Conservation (phyloP, 2,797 vertebrate genomes). For the Saxicola maurus region DNA sequence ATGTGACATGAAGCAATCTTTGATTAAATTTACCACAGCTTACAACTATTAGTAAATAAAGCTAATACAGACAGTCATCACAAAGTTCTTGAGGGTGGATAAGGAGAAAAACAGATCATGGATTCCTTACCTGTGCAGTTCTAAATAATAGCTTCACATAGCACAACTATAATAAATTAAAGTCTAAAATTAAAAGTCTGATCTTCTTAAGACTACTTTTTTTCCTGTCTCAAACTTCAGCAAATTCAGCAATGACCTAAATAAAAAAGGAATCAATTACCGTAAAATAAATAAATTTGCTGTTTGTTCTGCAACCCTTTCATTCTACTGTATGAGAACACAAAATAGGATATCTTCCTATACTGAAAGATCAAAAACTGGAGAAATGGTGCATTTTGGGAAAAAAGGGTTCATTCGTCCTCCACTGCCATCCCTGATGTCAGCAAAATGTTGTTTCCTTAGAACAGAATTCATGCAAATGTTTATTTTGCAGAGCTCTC, state of each 20-base stretch:
- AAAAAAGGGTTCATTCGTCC: neutral
- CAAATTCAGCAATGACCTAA: constrained; percentile 14
- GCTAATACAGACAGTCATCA: neutral
- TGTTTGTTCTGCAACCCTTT: constrained; percentile 19
- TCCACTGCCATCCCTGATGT: neutral
- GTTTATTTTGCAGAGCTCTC: neutral
- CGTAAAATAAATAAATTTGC: constrained; percentile 29
- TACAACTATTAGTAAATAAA: constrained; percentile 20
- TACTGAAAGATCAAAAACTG: constrained; percentile 19
- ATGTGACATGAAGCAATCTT: neutral
- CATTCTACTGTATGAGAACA: neutral
- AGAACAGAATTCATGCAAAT: constrained; percentile 21
- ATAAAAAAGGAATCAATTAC: constrained; percentile 17
- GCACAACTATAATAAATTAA: neutral
- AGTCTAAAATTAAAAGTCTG: neutral
- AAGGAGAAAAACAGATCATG: neutral
- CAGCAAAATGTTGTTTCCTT: neutral
- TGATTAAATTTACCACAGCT: constrained; percentile 52
- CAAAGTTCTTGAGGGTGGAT: neutral
- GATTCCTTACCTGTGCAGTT: neutral
- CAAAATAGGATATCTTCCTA: neutral
- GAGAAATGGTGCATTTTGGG: neutral
- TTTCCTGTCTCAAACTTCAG: neutral
- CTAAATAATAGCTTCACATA: neutral
- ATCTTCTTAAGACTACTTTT: neutral